phyloP scores from a whole-genome alignment of 2,888 invertebrate genomes.

The Drosophila gaucha region DNA sequence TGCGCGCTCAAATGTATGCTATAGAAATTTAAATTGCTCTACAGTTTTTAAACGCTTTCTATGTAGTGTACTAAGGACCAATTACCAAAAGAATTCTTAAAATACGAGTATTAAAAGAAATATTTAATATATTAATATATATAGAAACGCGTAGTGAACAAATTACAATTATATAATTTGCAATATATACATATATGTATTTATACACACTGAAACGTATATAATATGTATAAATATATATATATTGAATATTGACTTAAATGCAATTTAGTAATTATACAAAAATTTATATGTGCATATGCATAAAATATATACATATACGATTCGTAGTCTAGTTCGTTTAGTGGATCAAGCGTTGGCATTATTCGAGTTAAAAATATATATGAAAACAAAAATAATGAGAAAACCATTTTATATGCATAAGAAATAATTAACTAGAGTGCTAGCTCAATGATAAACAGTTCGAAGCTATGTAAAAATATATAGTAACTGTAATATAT shows the following conservation, averaged over 20 bases:
- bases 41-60: constrained; percentile 65
- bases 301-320: constrained; percentile 25
- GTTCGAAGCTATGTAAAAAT: constrained; percentile 56
- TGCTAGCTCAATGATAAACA: constrained; percentile 48
- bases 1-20: constrained; percentile 50
- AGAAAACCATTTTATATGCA: constrained; percentile 19
- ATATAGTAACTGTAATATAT: constrained; percentile 62
- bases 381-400: constrained; percentile 8
- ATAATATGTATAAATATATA: constrained; percentile 30
- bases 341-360: constrained; percentile 71
- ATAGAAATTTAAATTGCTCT: constrained; percentile 56
- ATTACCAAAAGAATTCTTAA: constrained; percentile 53
- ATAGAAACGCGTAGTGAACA: constrained; percentile 39
- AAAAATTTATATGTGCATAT: constrained; percentile 43
- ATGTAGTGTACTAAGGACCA: constrained; percentile 75
- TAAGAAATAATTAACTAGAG: constrained; percentile 33
- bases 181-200: constrained; percentile 50
- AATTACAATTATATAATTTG: constrained; percentile 50
- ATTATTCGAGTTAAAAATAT: constrained; percentile 63
- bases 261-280: constrained; percentile 68
- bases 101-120: constrained; percentile 20
- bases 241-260: constrained; percentile 53
- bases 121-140: constrained; percentile 1
- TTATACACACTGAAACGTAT: constrained; percentile 2
- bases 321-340: constrained; percentile 56